A percentile compares a stretch with the other conserved stretches of the same genome.
phyloP scores from a whole-genome alignment of 2,888 invertebrate genomes.

The Zygaena filipendulae region DNA sequence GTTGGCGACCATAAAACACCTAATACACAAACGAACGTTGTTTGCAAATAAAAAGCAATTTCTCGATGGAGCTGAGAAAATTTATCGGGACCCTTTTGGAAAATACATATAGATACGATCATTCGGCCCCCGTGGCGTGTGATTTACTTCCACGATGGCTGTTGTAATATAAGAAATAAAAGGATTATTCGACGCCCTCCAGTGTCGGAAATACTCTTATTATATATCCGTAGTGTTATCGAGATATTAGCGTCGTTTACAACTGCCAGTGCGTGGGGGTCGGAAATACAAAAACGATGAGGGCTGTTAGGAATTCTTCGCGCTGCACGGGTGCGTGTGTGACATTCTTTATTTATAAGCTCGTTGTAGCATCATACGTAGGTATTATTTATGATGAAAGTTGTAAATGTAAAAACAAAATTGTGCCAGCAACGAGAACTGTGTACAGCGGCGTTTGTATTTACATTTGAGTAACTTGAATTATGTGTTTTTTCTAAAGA shows the following conservation, averaged over 20 bases:
- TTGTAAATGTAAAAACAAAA: no score
- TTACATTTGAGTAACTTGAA: not conserved
- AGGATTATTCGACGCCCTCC: constrained; percentile 26
- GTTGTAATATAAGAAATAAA: constrained; percentile 39
- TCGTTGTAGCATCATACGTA: no score
- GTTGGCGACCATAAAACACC: constrained; percentile 26
- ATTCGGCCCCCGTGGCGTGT: constrained; percentile 30
- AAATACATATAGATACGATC: constrained; percentile 50
- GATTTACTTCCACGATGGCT: constrained; percentile 40
- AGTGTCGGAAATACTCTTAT: constrained; percentile 17
- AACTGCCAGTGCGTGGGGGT: constrained; percentile 14
- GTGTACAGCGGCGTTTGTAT: no score
- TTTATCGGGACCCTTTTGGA: constrained; percentile 45
- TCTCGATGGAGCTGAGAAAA: constrained; percentile 37
- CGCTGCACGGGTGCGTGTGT: no score
- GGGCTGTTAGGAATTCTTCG: no score
- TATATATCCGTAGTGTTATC: constrained; percentile 15
- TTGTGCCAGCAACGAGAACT: no score
- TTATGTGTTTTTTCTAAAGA: not conserved
- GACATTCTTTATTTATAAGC: no score
- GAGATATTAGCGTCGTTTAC: constrained; percentile 15
- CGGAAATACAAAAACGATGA: no score
- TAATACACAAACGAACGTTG: constrained; percentile 39
- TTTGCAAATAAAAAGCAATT: constrained; percentile 48
- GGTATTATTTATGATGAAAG: no score